Evolutionary conservation across 1,140 invertebrate genomes (phyloP).

Genomic region (Hermetia illucens): DNA sequence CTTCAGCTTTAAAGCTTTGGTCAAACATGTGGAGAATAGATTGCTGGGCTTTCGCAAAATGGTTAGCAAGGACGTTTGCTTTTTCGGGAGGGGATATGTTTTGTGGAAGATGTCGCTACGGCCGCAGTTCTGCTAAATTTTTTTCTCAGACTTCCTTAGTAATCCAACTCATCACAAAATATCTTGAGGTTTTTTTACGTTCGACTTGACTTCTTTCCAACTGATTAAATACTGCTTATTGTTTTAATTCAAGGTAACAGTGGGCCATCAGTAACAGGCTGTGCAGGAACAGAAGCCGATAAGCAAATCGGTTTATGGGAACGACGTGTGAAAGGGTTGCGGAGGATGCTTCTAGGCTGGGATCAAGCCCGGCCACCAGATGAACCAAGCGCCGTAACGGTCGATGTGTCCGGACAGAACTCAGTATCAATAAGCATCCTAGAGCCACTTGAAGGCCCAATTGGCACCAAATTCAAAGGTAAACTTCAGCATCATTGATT

Average conservation of each 20-base stretch:
- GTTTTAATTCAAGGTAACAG: constrained; percentile 19
- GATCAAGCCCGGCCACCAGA: constrained; percentile 60
- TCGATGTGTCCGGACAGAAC: constrained; percentile 70
- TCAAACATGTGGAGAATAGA: no score
- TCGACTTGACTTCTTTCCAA: background rate
- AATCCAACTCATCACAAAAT: no score
- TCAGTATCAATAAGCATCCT: constrained; percentile 52
- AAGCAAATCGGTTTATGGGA: constrained; percentile 81
- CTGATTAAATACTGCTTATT: background rate
- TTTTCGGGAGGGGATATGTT: no score
- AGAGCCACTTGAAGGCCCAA: constrained; percentile 40
- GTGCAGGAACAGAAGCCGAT: constrained; percentile 57
- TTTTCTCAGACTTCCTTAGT: no score
- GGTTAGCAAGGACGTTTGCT: no score
- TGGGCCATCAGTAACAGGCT: constrained; percentile 40
- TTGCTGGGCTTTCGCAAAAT: no score
- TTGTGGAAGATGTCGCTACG: no score
- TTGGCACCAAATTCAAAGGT: constrained; percentile 86
- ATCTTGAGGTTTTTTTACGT: background rate
- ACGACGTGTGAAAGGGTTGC: constrained; percentile 62
- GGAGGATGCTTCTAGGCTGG: constrained; percentile 43
- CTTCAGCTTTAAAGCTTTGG: no score
- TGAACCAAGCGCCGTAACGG: constrained; percentile 54
- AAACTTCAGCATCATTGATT: constrained; percentile 12
- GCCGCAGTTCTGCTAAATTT: no score